Base-by-base conservation (phyloP, 2,797 vertebrate species). In the Phalanger gymnotis region DNA sequence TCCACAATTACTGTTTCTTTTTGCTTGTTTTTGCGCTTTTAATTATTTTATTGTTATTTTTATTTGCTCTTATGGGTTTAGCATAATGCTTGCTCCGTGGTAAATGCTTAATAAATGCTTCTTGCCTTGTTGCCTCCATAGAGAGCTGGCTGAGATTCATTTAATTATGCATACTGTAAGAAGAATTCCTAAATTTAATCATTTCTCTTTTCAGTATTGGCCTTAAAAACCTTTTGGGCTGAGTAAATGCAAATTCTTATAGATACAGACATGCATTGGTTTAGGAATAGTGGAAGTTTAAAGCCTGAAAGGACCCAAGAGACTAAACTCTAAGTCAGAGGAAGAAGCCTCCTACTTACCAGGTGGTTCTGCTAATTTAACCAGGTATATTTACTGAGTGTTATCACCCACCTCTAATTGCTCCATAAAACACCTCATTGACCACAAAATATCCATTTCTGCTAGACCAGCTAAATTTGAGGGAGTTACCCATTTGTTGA, bases 211-310 rank as follows among this genome's bases (percentile, higher is more conserved):
- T 28, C 12, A 57, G 10, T 54, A 34, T 89, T 90, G 66, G 30
- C 87, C n/a, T 92, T 95, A 47, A 97, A 96, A 57, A 95, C 30
- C 22, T 92, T 93, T 97, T 90, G 92, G 92, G 28, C 91, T 96
- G 55, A 91, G 27, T 16, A 19, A 40, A 91, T 73, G 0, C 47
- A 91, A 92, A 92, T 61, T 94, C 31, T 34, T 19, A 91, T 94
- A 93, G 92, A 91, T 81, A 90, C 22, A 91, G 91, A 91, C 95
- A 89, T 92, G 52, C 14, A 34, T 91, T 95, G 73, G 58, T 53
- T 19, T 81, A 57, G 19, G 5, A 0, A 12, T 93, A 19, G 3
- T 3, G 57, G 40, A 81, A 81, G 31, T 81, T 81, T 47, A 81
- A 81, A 81, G 47, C 40, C 73, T 90, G 90, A 92, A 30, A 87